Evolutionary conservation across 2,888 invertebrate species (phyloP), one percentile per base, ranked within the genome.

Genomic region (Eupithecia inturbata): DNA sequence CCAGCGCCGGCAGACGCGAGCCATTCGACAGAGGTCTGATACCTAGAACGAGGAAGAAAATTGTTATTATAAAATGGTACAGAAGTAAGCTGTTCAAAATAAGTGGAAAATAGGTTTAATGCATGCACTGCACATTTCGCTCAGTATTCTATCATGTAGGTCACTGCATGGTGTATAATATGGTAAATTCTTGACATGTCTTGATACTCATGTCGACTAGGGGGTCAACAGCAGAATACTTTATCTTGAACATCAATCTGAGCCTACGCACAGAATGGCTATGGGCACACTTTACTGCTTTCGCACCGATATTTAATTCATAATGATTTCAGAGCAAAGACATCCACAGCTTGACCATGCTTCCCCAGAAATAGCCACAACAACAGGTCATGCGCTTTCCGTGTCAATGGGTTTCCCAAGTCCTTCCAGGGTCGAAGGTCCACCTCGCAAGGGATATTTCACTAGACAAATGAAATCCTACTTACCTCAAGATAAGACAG

Each of bases 1-100:
- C 94, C 94, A 94, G 5, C 94, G 87, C 0, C 94, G 87, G 71
- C 94, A 94, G 1, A 94, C 94, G 0, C 93, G 86, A 0, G 93
- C 90, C 90, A 94, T 90, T 3, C 82, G 96, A 93, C 90, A 97
- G 85, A 82, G 96, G 71, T 94, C 94, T 31, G 93, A 90, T 33
- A 93, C 90, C 94, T 94, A 82, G 1, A 86, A 70, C 12, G 9
- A 16, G 14, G 10, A 57, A 26, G 1, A 57, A 26, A 22, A 26
- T 57, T 49, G 0, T 26, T 14, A 26, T 4, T 57, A 26, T 26
- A 14, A 26, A 26, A 57, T 53, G 12, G 4, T 22, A 53, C 53
- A 53, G 45, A 45, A 45, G 0, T n/a, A 22, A 22, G 10, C n/a
- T n/a, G 49, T n/a, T n/a, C 16, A 53, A 53, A 53, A 53, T 19